Conservation (phyloP, 2,888 invertebrate species). For the Malacosoma neustria region DNA sequence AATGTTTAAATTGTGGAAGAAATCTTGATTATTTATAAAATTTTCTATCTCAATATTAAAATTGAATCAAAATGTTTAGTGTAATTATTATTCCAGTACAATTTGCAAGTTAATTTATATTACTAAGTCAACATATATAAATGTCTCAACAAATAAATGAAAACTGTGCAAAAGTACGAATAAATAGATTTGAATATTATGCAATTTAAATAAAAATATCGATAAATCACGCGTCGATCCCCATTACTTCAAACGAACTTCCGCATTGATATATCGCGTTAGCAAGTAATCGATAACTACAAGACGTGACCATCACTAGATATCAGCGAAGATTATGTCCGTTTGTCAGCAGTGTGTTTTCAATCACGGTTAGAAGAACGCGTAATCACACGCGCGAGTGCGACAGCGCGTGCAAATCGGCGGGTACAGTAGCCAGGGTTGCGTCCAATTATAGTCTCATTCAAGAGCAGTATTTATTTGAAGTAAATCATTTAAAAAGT, state of each 20-base stretch:
- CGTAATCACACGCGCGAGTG: not conserved
- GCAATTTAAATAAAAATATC: not conserved
- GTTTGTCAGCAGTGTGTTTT: not conserved
- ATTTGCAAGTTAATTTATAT: too few relatives aligned
- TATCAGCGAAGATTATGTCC: not conserved
- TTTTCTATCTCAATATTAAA: too few relatives aligned
- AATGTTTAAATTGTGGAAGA: too few relatives aligned
- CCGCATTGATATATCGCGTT: not conserved
- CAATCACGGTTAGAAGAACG: not conserved
- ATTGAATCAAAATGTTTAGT: too few relatives aligned
- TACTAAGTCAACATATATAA: too few relatives aligned
- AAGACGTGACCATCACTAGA: not conserved
- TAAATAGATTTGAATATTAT: too few relatives aligned
- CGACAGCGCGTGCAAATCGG: not conserved
- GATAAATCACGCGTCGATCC: not conserved
- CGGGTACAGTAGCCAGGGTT: not conserved
- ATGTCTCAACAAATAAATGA: too few relatives aligned
- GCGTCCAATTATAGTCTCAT: not conserved
- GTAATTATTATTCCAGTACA: too few relatives aligned
- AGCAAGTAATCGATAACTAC: not conserved
- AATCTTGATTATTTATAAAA: too few relatives aligned
- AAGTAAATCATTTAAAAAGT: too few relatives aligned
- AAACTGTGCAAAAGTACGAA: too few relatives aligned
- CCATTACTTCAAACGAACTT: not conserved
- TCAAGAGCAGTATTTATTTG: too few relatives aligned